Evolutionary conservation across 2,888 invertebrate genomes (phyloP).

Genomic region (Pseudolycoriella hygida): DNA sequence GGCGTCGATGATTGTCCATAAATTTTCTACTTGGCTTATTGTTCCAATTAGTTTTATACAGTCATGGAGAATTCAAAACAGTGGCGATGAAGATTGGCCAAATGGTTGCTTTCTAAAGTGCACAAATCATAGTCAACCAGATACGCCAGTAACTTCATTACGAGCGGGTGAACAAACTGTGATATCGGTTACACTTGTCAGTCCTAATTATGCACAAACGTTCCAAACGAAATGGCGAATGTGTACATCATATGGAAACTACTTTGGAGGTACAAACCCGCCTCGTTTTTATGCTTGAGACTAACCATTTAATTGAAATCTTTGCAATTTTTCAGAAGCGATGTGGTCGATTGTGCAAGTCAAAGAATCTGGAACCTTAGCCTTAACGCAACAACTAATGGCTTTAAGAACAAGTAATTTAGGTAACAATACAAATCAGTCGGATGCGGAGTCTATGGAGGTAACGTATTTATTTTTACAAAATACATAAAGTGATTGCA

Average conservation of each 20-base stretch:
- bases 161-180: constrained; percentile 60
- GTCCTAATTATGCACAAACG: constrained; percentile 55
- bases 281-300: no score
- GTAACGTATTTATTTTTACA: no score
- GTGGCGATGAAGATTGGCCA: constrained; percentile 78
- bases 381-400: constrained; percentile 55
- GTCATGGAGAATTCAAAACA: constrained; percentile 77
- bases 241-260: constrained; percentile 69
- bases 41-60: constrained; percentile 48
- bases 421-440: background rate
- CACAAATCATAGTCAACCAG: constrained; percentile 31
- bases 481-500: no score
- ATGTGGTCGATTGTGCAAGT: constrained; percentile 53
- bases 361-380: constrained; percentile 62
- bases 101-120: constrained; percentile 60
- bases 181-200: constrained; percentile 60
- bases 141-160: constrained; percentile 42
- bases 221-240: constrained; percentile 82
- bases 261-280: constrained; percentile 91
- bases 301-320: constrained; percentile 8
- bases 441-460: no score
- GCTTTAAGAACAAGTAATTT: constrained; percentile 4
- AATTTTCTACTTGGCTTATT: background rate
- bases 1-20: constrained; percentile 7
- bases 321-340: constrained; percentile 30